phyloP scores from a whole-genome alignment of 2,113 vertebrate genomes.

The Pagrus major region DNA sequence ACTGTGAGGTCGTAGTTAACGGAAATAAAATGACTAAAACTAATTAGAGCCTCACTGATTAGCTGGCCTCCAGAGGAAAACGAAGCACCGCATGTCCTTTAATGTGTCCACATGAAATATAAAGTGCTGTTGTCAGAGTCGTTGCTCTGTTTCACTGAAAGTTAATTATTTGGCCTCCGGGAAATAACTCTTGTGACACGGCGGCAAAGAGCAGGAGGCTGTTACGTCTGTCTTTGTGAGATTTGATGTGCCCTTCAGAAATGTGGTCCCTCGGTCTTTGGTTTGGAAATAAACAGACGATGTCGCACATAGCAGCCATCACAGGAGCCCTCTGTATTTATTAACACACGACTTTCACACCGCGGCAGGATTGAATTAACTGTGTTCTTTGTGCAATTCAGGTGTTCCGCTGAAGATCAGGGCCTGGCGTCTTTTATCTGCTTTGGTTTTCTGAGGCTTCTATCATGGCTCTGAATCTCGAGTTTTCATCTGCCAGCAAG shows the following conservation, averaged over 20 bases:
- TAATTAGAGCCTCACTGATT: conserved; percentile 24
- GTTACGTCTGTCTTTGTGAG: conserved; percentile 36
- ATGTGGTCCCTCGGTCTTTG: conserved; percentile 58
- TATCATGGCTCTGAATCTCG: conserved; percentile 94
- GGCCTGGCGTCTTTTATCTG: conserved; percentile 44
- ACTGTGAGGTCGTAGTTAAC: conserved; percentile 24
- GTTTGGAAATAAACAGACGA: conserved; percentile 53
- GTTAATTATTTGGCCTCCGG: conserved; percentile 50
- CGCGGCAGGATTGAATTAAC: conserved; percentile 45
- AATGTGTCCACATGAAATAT: conserved; percentile 49
- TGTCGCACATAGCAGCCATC: conserved; percentile 28
- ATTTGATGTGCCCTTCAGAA: conserved; percentile 38
- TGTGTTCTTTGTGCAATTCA: conserved; percentile 46
- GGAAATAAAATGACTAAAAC: conserved; percentile 36
- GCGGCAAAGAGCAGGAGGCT: conserved; percentile 16
- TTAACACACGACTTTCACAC: conserved; percentile 38
- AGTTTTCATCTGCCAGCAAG: conserved; percentile 93
- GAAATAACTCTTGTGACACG: conserved; percentile 29
- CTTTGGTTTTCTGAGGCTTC: conserved; percentile 87
- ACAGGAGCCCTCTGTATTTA: conserved; percentile 27
- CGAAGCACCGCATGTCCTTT: conserved; percentile 36
- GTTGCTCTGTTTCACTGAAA: conserved; percentile 43
- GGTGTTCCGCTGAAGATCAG: conserved; percentile 33
- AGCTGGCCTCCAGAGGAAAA: conserved; percentile 42
- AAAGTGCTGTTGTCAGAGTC: conserved; percentile 73